Conservation (phyloP, 2,113 vertebrate species). For the Dicaeum eximium region DNA sequence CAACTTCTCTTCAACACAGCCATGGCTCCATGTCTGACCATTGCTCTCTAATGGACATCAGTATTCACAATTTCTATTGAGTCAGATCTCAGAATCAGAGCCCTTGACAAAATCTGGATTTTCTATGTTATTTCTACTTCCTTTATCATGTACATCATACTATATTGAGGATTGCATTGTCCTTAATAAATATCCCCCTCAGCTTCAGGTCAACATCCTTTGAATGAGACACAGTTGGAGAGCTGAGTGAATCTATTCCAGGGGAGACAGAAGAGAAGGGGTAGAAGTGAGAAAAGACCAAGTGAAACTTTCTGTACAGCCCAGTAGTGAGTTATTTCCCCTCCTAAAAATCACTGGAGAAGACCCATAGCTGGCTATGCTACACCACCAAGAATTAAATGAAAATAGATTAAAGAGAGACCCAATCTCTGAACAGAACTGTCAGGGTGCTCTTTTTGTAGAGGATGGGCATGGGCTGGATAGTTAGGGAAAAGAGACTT, state of each 20-base stretch:
- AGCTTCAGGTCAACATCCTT: not conserved
- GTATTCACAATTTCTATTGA: not conserved
- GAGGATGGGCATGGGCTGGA: not conserved
- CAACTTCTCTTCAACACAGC: not conserved
- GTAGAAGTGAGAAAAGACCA: slow-evolving; percentile 20
- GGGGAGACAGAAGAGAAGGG: not conserved
- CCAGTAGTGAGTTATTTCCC: not conserved
- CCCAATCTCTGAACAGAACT: not conserved
- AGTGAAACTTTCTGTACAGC: not conserved
- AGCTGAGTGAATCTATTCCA: not conserved
- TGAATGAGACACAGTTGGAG: not conserved
- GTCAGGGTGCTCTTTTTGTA: accelerated
- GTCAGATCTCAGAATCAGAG: not conserved
- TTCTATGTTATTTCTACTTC: not conserved
- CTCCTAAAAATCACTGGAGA: not conserved
- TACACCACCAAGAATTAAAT: not conserved
- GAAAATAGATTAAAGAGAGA: not conserved
- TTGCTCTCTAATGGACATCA: not conserved
- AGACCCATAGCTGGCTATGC: not conserved
- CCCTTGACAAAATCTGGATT: not conserved
- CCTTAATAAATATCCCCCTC: not conserved
- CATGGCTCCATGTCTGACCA: not conserved
- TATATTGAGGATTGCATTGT: not conserved
- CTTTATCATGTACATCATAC: not conserved
- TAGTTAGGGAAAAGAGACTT: not conserved